Percentiles rank a stretch among this genome's conserved stretches.
phyloP scores from a whole-genome alignment of 2,797 vertebrate species.

The Sebastes steindachneri region DNA sequence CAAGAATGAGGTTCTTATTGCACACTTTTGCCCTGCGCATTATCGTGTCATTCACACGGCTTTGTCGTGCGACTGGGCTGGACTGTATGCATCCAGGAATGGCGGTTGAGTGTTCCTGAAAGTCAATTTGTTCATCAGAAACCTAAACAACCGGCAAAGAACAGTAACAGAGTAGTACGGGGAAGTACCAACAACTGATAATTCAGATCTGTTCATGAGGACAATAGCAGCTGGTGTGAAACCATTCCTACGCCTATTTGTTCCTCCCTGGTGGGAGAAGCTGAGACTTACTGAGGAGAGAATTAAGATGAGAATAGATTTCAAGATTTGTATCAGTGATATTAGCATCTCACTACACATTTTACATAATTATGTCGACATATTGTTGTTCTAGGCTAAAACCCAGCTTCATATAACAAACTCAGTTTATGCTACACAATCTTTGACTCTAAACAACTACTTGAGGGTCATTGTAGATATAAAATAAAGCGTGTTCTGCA shows the following conservation, averaged over 20 bases:
- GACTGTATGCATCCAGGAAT: too few relatives aligned
- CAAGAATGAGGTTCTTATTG: too few relatives aligned
- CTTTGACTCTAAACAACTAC: background rate
- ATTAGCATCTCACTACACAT: background rate
- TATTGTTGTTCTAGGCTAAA: background rate
- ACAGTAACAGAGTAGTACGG: background rate
- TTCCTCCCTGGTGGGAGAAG: background rate
- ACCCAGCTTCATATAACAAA: background rate
- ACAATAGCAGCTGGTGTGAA: constrained; percentile 7
- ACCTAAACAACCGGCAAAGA: background rate
- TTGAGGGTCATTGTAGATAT: background rate
- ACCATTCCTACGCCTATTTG: background rate
- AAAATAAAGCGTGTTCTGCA: background rate
- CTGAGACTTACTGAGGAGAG: background rate
- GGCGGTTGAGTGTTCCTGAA: too few relatives aligned
- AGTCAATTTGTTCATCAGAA: background rate
- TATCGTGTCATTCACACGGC: too few relatives aligned
- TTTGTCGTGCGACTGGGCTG: too few relatives aligned
- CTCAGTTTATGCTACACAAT: background rate
- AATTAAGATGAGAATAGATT: background rate
- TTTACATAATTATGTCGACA: background rate
- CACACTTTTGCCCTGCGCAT: too few relatives aligned
- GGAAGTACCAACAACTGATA: background rate
- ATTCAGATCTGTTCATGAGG: background rate
- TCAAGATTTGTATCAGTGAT: background rate